Percentiles rank a stretch among this genome's conserved stretches.
Conservation (phyloP, 2,888 invertebrate species). For the Apodemia duryi region DNA sequence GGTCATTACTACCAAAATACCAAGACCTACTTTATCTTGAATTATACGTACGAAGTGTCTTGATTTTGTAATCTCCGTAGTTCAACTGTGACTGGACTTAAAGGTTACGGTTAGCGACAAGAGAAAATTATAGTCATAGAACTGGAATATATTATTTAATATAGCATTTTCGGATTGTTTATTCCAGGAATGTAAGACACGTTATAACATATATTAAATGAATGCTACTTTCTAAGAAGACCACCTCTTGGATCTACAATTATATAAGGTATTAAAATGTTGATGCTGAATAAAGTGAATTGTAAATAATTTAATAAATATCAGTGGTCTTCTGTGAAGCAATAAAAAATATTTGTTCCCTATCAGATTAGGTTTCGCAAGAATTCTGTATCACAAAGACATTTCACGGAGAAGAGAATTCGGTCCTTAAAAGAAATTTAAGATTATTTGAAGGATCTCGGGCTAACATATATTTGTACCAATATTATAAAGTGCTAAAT, state of each 20-base stretch:
- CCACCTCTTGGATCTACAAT: constrained; percentile 19
- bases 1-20: constrained; percentile 43
- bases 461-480: too few relatives aligned
- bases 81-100: constrained; percentile 35
- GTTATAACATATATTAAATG: constrained; percentile 28
- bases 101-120: constrained; percentile 35
- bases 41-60: constrained; percentile 10
- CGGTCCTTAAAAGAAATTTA: too few relatives aligned
- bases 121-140: constrained; percentile 54
- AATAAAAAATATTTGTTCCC: too few relatives aligned
- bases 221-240: constrained; percentile 20
- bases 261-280: too few relatives aligned
- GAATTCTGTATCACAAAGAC: too few relatives aligned
- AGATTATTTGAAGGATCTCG: too few relatives aligned
- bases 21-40: constrained; percentile 33
- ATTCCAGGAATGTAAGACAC: constrained; percentile 45
- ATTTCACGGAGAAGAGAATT: too few relatives aligned
- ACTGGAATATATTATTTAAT: constrained; percentile 53
- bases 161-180: constrained; percentile 42
- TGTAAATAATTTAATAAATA: too few relatives aligned
- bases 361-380: too few relatives aligned
- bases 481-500: too few relatives aligned
- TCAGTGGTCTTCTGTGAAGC: too few relatives aligned
- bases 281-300: too few relatives aligned
- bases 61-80: constrained; percentile 26